These are phyloP conservation scores for Clepsis dumicolana DNA, from an alignment of 2,888 invertebrate genomes.

Conservation along the genomic window DNA sequence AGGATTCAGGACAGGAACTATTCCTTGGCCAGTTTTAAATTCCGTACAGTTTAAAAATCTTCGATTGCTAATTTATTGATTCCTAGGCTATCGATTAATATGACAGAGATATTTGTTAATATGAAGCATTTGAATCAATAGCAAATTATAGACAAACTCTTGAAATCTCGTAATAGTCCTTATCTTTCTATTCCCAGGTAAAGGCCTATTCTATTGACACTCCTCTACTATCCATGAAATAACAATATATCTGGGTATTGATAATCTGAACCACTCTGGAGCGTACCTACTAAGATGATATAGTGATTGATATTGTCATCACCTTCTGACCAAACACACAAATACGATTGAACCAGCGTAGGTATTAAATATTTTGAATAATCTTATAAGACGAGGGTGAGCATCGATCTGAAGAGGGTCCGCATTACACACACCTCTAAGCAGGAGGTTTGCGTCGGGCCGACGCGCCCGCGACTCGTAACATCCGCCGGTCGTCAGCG, in stretches of 20 bases:
- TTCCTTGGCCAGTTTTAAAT: neutral
- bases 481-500: slow-evolving; percentile 44
- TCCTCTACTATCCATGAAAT: neutral
- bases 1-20: neutral
- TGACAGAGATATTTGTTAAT: too few species aligned
- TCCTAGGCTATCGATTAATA: too few species aligned
- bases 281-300: neutral
- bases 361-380: slow-evolving; percentile 35
- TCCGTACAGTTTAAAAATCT: neutral
- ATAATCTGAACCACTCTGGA: neutral
- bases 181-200: neutral
- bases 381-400: slow-evolving; percentile 42
- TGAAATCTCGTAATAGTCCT: too few species aligned
- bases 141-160: too few species aligned
- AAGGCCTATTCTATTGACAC: neutral
- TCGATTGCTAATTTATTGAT: too few species aligned
- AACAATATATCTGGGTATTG: neutral
- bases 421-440: slow-evolving; percentile 41
- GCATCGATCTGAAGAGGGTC: slow-evolving; percentile 42
- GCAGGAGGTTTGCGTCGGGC: slow-evolving; percentile 17
- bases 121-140: too few species aligned
- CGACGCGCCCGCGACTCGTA: slow-evolving; percentile 34
- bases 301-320: neutral
- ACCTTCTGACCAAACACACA: neutral
- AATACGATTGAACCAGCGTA: slow-evolving; percentile 3